Percentiles rank a stretch among this genome's conserved stretches.
Conservation (phyloP, 2,797 vertebrate species). For the Bufotes viridis region DNA sequence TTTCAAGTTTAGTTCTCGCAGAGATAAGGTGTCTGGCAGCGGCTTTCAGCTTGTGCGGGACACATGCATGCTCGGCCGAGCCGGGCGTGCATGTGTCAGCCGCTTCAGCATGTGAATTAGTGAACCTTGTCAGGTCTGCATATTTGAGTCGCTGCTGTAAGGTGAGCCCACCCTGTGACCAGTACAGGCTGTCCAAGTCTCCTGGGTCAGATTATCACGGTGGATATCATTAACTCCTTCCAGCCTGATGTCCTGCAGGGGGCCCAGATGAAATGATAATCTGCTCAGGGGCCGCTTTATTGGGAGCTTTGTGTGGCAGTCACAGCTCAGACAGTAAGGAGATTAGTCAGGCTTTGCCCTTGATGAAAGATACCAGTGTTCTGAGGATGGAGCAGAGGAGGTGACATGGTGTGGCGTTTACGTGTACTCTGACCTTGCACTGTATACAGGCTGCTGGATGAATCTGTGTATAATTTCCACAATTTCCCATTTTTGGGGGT, state of each 20-base stretch:
- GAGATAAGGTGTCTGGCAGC: no score
- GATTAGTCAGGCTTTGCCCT: constrained; percentile 48
- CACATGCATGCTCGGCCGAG: no score
- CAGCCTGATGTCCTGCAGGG: neutral
- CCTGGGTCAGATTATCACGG: neutral
- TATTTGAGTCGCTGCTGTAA: constrained; percentile 41
- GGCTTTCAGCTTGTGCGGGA: no score
- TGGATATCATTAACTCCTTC: constrained; percentile 1
- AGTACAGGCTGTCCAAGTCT: neutral
- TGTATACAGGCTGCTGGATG: neutral
- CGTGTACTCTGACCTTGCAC: neutral
- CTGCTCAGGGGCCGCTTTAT: neutral
- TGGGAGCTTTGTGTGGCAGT: constrained; percentile 11
- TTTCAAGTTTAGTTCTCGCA: no score
- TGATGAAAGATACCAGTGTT: constrained; percentile 16
- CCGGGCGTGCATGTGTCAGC: no score
- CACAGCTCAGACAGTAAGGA: constrained; percentile 37
- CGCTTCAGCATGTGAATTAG: neutral
- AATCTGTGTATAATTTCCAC: neutral
- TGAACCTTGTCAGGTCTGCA: neutral
- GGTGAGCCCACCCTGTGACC: neutral
- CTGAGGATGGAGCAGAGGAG: neutral
- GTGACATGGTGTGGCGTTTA: neutral
- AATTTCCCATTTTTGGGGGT: neutral
- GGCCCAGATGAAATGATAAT: neutral